Evolutionary conservation across 2,888 invertebrate genomes (phyloP).

Genomic region (Tetrapedia diversipes): DNA sequence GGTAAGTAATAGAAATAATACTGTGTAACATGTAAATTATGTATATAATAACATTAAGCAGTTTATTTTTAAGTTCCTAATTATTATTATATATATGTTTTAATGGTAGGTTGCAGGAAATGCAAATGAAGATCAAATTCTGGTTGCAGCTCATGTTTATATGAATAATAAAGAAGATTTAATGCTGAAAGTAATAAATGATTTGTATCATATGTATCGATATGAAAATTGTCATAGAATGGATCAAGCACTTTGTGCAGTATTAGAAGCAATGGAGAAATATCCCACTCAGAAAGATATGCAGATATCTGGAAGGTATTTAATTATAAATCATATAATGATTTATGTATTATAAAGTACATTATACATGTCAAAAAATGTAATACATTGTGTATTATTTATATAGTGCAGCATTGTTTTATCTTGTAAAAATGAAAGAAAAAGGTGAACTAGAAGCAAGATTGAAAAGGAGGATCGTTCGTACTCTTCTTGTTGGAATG

Average conservation of each 20-base stretch:
- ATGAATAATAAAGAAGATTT: slow-evolving; percentile 91
- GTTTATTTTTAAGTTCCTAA: slow-evolving; percentile 1
- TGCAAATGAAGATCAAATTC: slow-evolving; percentile 94
- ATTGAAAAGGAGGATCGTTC: slow-evolving; percentile 91
- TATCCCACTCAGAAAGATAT: slow-evolving; percentile 94
- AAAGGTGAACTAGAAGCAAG: slow-evolving; percentile 89
- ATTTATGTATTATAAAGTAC: neutral
- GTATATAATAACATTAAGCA: neutral
- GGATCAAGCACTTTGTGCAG: slow-evolving; percentile 90
- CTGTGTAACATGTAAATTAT: neutral
- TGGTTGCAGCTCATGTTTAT: slow-evolving; percentile 92
- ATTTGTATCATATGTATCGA: slow-evolving; percentile 93
- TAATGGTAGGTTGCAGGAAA: slow-evolving; percentile 92
- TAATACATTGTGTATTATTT: slow-evolving; percentile 1
- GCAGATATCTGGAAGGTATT: slow-evolving; percentile 94
- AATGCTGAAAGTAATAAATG: slow-evolving; percentile 93
- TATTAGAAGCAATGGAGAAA: slow-evolving; percentile 95
- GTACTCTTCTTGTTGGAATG: slow-evolving; percentile 94
- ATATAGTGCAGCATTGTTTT: slow-evolving; percentile 95
- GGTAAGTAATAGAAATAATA: slow-evolving; percentile 83
- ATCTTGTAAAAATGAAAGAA: slow-evolving; percentile 95
- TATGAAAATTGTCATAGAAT: slow-evolving; percentile 91
- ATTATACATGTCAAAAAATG: neutral
- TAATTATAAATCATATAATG: slow-evolving; percentile 29
- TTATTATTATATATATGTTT: slow-evolving; percentile 19